A percentile compares a stretch with the other conserved stretches of the same genome.
These are phyloP conservation scores for Urocitellus parryii DNA, from an alignment of 2,113 vertebrate species.

Conservation along the genomic window DNA sequence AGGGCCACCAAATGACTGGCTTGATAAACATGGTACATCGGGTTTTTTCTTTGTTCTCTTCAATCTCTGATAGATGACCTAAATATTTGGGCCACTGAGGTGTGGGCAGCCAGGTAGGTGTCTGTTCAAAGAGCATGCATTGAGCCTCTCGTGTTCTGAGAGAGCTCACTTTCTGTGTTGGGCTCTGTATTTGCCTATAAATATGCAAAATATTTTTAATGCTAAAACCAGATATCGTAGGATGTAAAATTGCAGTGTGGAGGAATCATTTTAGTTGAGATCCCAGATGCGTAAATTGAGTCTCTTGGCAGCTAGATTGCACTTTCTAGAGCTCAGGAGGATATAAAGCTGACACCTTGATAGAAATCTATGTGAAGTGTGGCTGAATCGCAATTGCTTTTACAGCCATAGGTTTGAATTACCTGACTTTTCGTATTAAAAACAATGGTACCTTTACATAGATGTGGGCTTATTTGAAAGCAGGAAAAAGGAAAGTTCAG, in stretches of 20 bases:
- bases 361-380: not conserved
- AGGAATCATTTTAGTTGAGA: not conserved
- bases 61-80: not conserved
- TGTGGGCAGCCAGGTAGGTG: not conserved
- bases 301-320: not conserved
- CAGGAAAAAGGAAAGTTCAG: not conserved
- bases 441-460: not conserved
- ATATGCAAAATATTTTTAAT: constrained; percentile 8
- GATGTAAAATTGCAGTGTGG: not conserved
- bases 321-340: not conserved
- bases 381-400: not conserved
- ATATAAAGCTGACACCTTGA: not conserved
- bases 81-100: not conserved
- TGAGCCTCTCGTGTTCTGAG: not conserved
- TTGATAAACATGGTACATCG: not conserved
- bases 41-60: not conserved
- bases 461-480: not conserved
- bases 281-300: not conserved
- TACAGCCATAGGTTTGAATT: not conserved
- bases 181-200: not conserved
- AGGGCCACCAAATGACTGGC: fast-evolving
- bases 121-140: not conserved
- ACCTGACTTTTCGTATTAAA: constrained; percentile 30
- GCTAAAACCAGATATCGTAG: not conserved
- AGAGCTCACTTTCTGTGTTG: not conserved